Evolutionary conservation across 2,113 vertebrate species (phyloP).

Genomic region (Lamprotornis superbus): DNA sequence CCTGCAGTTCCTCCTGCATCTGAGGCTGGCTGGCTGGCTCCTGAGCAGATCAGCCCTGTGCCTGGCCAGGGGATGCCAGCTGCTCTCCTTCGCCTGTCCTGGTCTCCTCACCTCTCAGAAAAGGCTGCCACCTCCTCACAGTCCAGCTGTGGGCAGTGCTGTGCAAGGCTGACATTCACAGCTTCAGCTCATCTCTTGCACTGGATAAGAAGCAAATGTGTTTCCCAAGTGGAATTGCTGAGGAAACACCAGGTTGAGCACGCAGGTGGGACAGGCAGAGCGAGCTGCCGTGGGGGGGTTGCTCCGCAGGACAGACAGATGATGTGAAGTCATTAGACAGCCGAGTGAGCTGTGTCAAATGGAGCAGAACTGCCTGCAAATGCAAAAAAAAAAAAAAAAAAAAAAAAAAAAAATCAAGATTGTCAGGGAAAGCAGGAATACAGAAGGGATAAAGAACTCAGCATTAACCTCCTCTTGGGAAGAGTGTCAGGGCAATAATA

Average conservation of each 20-base stretch:
- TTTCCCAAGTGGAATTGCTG: background rate
- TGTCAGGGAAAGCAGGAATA: background rate
- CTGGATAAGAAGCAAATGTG: background rate
- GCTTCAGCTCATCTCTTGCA: background rate
- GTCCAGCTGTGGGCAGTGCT: background rate
- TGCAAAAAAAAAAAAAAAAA: slow-evolving; percentile 43
- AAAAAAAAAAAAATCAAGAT: slow-evolving; percentile 37
- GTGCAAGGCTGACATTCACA: background rate
- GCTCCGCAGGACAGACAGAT: background rate
- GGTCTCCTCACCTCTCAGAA: background rate
- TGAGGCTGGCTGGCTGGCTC: background rate
- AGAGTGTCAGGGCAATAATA: slow-evolving; percentile 49
- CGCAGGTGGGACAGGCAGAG: background rate
- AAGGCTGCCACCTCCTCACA: background rate
- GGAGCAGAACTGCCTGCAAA: slow-evolving; percentile 45
- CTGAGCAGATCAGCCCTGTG: background rate
- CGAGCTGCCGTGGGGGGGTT: fast-evolving
- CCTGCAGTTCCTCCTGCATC: background rate
- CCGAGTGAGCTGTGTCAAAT: background rate
- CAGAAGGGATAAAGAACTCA: slow-evolving; percentile 56
- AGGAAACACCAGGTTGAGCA: fast-evolving
- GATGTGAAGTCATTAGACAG: slow-evolving; percentile 38
- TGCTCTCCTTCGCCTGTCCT: background rate
- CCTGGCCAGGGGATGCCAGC: background rate
- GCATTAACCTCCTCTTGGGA: slow-evolving; percentile 46